Percentiles rank a stretch among this genome's conserved stretches.
phyloP scores from a whole-genome alignment of 2,888 invertebrate genomes.

The Patella pellucida region DNA sequence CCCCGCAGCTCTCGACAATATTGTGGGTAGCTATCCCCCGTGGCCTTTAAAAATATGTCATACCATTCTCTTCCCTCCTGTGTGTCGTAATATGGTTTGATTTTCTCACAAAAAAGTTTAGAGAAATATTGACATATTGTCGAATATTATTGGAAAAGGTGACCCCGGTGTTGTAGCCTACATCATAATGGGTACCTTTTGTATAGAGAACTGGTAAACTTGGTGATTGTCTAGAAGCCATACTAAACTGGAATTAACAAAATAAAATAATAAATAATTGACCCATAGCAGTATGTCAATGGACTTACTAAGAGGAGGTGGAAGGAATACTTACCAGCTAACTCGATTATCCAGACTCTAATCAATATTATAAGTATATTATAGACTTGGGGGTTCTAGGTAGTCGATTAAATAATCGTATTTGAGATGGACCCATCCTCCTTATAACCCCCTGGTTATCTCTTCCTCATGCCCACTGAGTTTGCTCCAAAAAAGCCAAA shows the following conservation, averaged over 20 bases:
- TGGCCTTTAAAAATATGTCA: slow-evolving; percentile 14
- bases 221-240: background rate
- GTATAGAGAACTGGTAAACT: slow-evolving; percentile 17
- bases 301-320: too few species aligned
- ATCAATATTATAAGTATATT: too few species aligned
- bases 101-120: slow-evolving; percentile 1
- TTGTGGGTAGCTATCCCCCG: slow-evolving; percentile 21
- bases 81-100: slow-evolving; percentile 25
- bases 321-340: too few species aligned
- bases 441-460: too few species aligned
- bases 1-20: slow-evolving; percentile 25
- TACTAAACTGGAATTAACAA: background rate
- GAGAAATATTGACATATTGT: slow-evolving; percentile 12
- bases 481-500: too few species aligned
- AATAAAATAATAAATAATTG: background rate
- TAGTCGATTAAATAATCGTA: too few species aligned
- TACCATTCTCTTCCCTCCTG: slow-evolving; percentile 21
- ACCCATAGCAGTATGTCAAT: too few species aligned
- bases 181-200: slow-evolving; percentile 25
- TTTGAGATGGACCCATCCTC: too few species aligned
- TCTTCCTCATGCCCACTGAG: too few species aligned
- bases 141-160: slow-evolving; percentile 19
- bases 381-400: too few species aligned
- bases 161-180: slow-evolving; percentile 24
- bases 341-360: too few species aligned